Evolutionary conservation across 2,888 invertebrate species (phyloP).

Genomic region (Zaprionus bogoriensis): DNA sequence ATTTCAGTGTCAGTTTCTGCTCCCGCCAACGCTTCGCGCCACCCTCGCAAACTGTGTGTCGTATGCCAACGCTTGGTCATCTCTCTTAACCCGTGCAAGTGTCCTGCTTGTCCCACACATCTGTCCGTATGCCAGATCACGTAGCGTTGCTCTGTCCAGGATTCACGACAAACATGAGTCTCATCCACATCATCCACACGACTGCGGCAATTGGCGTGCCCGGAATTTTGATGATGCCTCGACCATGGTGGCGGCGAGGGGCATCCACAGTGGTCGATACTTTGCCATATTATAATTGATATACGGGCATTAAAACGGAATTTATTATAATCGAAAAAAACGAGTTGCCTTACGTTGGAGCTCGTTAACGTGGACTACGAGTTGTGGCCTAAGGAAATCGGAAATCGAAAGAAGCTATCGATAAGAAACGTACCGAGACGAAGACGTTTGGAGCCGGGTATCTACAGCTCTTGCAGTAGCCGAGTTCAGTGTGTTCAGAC

Average conservation of each 20-base stretch:
- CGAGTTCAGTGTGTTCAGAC: no score
- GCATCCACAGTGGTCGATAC: constrained; percentile 19
- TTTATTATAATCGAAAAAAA: background rate
- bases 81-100: constrained; percentile 7
- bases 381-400: no score
- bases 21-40: background rate
- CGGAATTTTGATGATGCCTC: constrained; percentile 33
- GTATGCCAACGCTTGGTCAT: background rate
- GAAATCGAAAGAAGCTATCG: no score
- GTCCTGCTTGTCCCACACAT: no score
- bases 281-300: background rate
- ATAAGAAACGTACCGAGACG: no score
- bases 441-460: no score
- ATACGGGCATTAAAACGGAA: background rate
- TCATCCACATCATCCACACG: constrained; percentile 33
- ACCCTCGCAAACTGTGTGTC: constrained; percentile 15
- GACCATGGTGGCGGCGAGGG: no score
- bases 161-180: constrained; percentile 41
- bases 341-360: background rate
- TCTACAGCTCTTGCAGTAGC: no score
- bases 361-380: background rate
- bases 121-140: constrained; percentile 41
- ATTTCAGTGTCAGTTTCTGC: background rate
- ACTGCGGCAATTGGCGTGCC: constrained; percentile 39
- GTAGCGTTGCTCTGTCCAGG: constrained; percentile 24